These are phyloP conservation scores for Leucopsar rothschildi DNA, from an alignment of 2,113 vertebrate genomes.

Conservation along the genomic window DNA sequence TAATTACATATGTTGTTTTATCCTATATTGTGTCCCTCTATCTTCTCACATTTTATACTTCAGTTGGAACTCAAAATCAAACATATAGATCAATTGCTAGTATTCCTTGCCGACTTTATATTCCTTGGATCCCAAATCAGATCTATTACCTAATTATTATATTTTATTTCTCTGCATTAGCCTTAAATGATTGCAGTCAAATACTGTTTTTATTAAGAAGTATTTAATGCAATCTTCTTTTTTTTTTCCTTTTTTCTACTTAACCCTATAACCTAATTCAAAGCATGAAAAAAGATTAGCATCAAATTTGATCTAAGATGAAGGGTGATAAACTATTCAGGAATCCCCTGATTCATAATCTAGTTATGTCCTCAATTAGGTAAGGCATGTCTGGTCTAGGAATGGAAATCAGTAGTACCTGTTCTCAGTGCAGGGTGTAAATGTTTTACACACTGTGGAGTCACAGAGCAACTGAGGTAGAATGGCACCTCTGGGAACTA, in stretches of 20 bases:
- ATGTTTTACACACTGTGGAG: background rate
- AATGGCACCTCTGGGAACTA: fast-evolving
- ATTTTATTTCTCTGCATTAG: background rate
- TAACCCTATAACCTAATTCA: background rate
- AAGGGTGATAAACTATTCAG: background rate
- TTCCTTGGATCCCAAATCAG: background rate
- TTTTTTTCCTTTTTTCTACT: background rate
- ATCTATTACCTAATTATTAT: background rate
- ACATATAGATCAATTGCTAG: background rate
- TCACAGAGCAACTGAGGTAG: background rate
- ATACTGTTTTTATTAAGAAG: background rate
- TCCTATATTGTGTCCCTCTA: background rate
- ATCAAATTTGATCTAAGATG: background rate
- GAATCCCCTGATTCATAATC: background rate
- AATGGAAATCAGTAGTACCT: background rate
- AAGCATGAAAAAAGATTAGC: background rate
- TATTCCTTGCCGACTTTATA: background rate
- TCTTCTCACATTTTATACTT: background rate
- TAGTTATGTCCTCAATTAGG: background rate
- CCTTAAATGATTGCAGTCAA: background rate
- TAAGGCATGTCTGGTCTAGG: background rate
- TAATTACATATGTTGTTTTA: background rate
- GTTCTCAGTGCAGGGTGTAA: background rate
- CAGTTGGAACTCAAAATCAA: background rate
- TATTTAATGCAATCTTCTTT: fast-evolving